Conservation (phyloP, 1,140 invertebrate genomes). For the Oscheius sp. region DNA sequence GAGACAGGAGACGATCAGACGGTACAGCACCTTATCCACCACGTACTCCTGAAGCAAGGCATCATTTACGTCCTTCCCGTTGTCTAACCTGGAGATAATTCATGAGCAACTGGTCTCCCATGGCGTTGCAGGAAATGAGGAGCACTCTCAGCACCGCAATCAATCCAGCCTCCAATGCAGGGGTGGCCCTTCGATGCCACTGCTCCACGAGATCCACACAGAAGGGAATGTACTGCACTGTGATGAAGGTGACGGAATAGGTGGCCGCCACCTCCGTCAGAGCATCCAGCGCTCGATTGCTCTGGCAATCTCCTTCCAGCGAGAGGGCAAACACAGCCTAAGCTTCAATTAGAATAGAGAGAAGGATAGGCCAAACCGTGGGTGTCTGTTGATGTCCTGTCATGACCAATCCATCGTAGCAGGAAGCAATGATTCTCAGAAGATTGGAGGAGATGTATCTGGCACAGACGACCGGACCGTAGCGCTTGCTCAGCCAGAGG, state of each 20-base stretch:
- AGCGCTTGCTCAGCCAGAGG: constrained; percentile 73
- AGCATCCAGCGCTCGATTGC: constrained; percentile 80
- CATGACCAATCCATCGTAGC: constrained; percentile 67
- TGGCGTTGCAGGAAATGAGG: constrained; percentile 38
- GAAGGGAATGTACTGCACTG: constrained; percentile 89
- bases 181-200: constrained; percentile 37
- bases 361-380: constrained; percentile 26
- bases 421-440: constrained; percentile 84
- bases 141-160: constrained; percentile 44
- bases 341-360: constrained; percentile 15
- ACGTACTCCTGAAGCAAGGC: constrained; percentile 10
- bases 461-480: constrained; percentile 90
- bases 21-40: constrained; percentile 13
- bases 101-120: constrained; percentile 55
- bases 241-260: constrained; percentile 88
- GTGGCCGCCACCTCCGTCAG: constrained; percentile 79
- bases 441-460: constrained; percentile 84
- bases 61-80: neutral
- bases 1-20: constrained; percentile 3
- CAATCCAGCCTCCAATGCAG: constrained; percentile 43
- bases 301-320: constrained; percentile 75
- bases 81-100: constrained; percentile 51
- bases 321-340: constrained; percentile 47
- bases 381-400: constrained; percentile 23
- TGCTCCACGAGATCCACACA: constrained; percentile 73